Conservation (phyloP, 2,888 invertebrate genomes). For the Erebia epiphron region DNA sequence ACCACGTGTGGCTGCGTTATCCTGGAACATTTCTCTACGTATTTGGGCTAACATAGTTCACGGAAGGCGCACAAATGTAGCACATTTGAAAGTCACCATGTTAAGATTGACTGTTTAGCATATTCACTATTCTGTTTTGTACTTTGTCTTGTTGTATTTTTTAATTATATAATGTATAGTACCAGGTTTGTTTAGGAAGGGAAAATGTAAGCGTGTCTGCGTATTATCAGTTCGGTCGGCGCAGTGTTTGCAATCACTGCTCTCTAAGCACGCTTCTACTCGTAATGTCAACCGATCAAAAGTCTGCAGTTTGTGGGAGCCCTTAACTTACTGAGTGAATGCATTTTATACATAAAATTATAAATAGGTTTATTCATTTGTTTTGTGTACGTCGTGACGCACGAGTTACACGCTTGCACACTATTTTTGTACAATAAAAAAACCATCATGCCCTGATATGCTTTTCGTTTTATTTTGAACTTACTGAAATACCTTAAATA, state of each 20-base stretch:
- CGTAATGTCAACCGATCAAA: neutral
- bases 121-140: too few species aligned
- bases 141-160: too few species aligned
- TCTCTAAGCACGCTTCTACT: neutral
- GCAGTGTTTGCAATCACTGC: neutral
- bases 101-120: too few species aligned
- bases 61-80: too few species aligned
- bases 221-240: neutral
- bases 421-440: slow-evolving; percentile 83
- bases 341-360: slow-evolving; percentile 80
- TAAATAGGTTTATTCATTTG: slow-evolving; percentile 70
- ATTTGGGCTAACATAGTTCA: too few species aligned
- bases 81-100: too few species aligned
- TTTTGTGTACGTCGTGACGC: slow-evolving; percentile 78
- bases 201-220: neutral
- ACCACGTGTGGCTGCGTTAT: too few species aligned
- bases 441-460: slow-evolving; percentile 79
- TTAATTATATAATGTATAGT: neutral
- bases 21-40: too few species aligned
- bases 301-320: slow-evolving; percentile 8
- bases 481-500: neutral
- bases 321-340: slow-evolving; percentile 74
- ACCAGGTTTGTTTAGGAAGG: neutral
- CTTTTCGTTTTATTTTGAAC: slow-evolving; percentile 71
- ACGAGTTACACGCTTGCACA: slow-evolving; percentile 81